These are phyloP conservation scores for Pollenia angustigena DNA, from an alignment of 2,888 invertebrate genomes.

Conservation along the genomic window DNA sequence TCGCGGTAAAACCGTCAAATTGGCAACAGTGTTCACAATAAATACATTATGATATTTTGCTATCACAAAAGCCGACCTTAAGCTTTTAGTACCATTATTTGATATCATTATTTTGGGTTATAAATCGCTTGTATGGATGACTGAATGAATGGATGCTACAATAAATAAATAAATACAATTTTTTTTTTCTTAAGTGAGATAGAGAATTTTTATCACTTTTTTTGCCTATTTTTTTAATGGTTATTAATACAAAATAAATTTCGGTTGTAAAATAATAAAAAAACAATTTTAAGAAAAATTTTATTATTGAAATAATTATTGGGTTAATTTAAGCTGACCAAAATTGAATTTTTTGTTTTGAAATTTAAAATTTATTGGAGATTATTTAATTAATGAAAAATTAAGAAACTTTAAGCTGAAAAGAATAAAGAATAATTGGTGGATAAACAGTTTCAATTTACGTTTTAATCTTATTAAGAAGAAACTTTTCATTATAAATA, in stretches of 20 bases:
- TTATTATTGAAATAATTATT: slow-evolving; percentile 22
- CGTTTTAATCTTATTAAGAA: no score
- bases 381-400: neutral
- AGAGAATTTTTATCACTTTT: neutral
- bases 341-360: neutral
- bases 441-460: no score
- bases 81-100: slow-evolving; percentile 19
- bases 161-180: slow-evolving; percentile 5
- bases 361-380: neutral
- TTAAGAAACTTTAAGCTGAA: no score
- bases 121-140: no score
- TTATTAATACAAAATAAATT: neutral
- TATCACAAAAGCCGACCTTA: slow-evolving; percentile 17
- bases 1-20: no score
- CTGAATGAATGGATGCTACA: neutral
- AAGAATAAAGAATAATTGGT: no score
- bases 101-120: neutral
- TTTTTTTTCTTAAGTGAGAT: slow-evolving; percentile 8
- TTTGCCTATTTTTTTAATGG: neutral
- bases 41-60: neutral
- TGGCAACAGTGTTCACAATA: no score
- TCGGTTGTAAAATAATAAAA: slow-evolving; percentile 14
- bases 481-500: no score
- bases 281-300: neutral
- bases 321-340: slow-evolving; percentile 26